Conservation (phyloP, 1,140 invertebrate species). For the Dolichoris vasculosae region DNA sequence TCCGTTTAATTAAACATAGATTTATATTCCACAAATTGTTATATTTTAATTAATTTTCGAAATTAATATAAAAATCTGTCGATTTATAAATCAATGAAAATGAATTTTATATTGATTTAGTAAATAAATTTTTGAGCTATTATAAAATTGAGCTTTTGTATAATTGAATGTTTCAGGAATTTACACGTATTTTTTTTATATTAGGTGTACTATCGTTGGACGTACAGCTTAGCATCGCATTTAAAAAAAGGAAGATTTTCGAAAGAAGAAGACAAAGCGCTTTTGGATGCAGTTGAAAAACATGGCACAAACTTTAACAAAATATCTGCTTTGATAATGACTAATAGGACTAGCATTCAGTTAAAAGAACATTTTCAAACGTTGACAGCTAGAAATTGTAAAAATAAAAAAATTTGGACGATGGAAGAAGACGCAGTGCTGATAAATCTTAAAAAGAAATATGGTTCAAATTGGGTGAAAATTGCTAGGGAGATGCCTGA, state of each 20-base stretch:
- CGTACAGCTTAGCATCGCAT: constrained; percentile 69
- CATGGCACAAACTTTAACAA: constrained; percentile 78
- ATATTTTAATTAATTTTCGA: background rate
- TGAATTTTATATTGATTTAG: background rate
- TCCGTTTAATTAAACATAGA: background rate
- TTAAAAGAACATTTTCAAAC: constrained; percentile 75
- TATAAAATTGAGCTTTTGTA: too few species aligned
- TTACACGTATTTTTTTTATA: background rate
- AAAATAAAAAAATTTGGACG: constrained; percentile 70
- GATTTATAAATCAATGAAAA: background rate
- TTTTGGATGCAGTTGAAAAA: constrained; percentile 77
- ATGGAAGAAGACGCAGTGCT: constrained; percentile 70
- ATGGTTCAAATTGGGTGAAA: constrained; percentile 71
- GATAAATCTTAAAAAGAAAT: constrained; percentile 64
- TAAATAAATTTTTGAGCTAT: too few species aligned
- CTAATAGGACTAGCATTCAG: constrained; percentile 75
- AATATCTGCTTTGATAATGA: constrained; percentile 73
- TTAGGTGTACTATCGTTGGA: constrained; percentile 71
- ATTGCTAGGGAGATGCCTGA: constrained; percentile 68
- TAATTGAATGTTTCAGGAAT: background rate
- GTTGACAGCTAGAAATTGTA: constrained; percentile 61
- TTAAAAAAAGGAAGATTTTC: constrained; percentile 78
- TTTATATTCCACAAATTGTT: background rate
- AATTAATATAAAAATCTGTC: background rate
- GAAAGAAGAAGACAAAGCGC: constrained; percentile 77